Conservation (phyloP, 2,797 vertebrate genomes). For the Phyllotis vaccarum region DNA sequence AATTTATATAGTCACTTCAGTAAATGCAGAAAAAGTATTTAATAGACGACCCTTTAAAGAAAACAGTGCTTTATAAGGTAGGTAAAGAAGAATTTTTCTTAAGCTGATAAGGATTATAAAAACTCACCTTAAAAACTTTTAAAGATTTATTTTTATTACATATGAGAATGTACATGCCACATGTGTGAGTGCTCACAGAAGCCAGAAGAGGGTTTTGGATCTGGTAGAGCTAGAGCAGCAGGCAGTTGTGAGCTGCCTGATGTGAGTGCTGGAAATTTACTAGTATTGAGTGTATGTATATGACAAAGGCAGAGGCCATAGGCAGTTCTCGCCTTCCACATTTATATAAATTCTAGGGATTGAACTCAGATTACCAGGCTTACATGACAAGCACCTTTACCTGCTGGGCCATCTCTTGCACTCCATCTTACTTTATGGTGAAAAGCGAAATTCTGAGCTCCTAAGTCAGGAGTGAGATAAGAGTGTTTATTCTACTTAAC, state of each 20-base stretch:
- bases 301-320: not conserved
- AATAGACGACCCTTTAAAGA: not conserved
- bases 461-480: conserved; percentile 22
- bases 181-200: not conserved
- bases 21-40: not conserved
- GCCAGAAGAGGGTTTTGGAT: not conserved
- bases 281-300: not conserved
- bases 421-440: not conserved
- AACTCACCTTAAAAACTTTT: not conserved
- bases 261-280: not conserved
- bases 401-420: too few species aligned
- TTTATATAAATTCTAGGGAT: not conserved
- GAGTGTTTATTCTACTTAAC: conserved; percentile 2
- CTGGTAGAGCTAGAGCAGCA: not conserved
- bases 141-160: not conserved
- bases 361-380: not conserved
- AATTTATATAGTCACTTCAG: not conserved
- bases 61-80: not conserved
- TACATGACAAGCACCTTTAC: not conserved
- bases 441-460: conserved; percentile 11
- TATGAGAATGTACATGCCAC: not conserved
- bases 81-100: not conserved
- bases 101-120: not conserved
- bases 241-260: not conserved
- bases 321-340: not conserved